Percentiles rank a stretch among this genome's conserved stretches.
Conservation (phyloP, 1,140 invertebrate genomes). For the Metaphire vulgaris region DNA sequence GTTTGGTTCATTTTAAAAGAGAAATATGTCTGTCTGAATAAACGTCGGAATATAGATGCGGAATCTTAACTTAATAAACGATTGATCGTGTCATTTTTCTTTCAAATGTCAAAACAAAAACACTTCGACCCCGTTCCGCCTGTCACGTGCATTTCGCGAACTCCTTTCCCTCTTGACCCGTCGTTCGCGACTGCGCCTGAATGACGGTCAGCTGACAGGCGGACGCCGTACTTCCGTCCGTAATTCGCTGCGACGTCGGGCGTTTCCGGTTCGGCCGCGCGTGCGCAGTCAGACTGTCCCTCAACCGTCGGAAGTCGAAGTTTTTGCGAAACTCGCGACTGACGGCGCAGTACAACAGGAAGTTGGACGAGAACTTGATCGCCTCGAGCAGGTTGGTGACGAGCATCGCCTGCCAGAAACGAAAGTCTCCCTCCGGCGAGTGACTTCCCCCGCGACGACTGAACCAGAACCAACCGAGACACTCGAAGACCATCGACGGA, state of each 20-base stretch:
- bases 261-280: not conserved
- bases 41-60: too few species aligned
- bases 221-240: not conserved
- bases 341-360: slow-evolving; percentile 28
- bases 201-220: not conserved
- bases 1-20: too few species aligned
- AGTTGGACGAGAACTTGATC: slow-evolving; percentile 30
- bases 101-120: too few species aligned
- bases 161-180: not conserved
- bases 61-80: too few species aligned
- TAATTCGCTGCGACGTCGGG: not conserved
- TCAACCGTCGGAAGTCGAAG: not conserved
- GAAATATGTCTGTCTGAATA: too few species aligned
- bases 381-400: slow-evolving; percentile 26
- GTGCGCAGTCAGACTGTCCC: not conserved
- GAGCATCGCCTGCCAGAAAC: slow-evolving; percentile 5
- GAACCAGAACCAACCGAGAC: not conserved
- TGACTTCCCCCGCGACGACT: not conserved
- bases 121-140: too few species aligned
- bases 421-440: not conserved
- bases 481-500: slow-evolving; percentile 26
- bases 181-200: not conserved
- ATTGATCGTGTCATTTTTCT: too few species aligned
- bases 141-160: too few species aligned
- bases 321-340: slow-evolving; percentile 18